Percentiles rank a stretch among this genome's conserved stretches.
phyloP scores from a whole-genome alignment of 2,113 vertebrate species.

The Rhinoderma darwinii region DNA sequence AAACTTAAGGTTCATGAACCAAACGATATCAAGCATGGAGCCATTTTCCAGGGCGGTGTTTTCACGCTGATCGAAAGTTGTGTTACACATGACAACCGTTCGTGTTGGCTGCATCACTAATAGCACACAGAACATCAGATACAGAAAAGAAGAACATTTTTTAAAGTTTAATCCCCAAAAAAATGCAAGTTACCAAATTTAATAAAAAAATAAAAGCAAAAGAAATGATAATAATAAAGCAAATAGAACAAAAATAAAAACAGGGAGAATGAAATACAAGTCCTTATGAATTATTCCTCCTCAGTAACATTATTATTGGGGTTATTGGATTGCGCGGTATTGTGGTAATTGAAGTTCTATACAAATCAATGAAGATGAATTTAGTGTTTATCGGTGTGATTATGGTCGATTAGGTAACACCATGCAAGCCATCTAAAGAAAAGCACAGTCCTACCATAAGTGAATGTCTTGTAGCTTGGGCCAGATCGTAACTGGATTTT shows the following conservation, averaged over 20 bases:
- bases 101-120: conserved; percentile 99
- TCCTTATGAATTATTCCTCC: conserved; percentile 68
- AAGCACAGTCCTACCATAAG: not conserved
- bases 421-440: conserved; percentile 25
- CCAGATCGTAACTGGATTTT: not conserved
- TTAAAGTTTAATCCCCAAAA: conserved; percentile 90
- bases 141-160: conserved; percentile 99
- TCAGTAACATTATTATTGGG: conserved; percentile 52
- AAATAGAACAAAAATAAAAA: conserved; percentile 58
- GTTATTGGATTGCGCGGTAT: conserved; percentile 5
- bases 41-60: conserved; percentile 95
- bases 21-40: conserved; percentile 99
- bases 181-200: conserved; percentile 84
- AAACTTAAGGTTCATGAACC: conserved; percentile 99
- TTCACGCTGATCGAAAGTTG: conserved; percentile 99
- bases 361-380: not conserved
- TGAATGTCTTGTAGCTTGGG: not conserved
- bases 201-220: conserved; percentile 65
- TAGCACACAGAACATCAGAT: conserved; percentile 99
- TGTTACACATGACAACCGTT: conserved; percentile 99
- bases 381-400: conserved; percentile 8
- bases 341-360: not conserved
- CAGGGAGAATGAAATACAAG: conserved; percentile 67
- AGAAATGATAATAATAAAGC: conserved; percentile 55
- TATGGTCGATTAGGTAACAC: conserved; percentile 10